phyloP scores from a whole-genome alignment of 2,888 invertebrate genomes.

The Amblyjoppa proteus region DNA sequence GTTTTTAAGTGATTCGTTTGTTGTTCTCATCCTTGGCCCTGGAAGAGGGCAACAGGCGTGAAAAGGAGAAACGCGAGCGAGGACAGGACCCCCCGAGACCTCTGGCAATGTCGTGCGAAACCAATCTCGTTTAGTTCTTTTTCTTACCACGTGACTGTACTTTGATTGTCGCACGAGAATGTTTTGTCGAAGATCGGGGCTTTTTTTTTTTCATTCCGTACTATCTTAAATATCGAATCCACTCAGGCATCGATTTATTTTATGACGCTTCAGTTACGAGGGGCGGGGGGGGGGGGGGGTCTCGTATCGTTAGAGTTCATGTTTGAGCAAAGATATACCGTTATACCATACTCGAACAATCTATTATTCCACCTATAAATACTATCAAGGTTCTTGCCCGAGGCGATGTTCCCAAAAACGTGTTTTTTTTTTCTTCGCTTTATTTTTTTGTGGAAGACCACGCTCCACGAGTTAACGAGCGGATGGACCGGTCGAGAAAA shows the following conservation, averaged over 20 bases:
- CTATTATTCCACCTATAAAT: conserved; percentile 68
- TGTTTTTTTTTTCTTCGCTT: conserved; percentile 65
- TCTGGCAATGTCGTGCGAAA: conserved; percentile 41
- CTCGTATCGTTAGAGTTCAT: conserved; percentile 5
- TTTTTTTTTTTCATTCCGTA: neutral
- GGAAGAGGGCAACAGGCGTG: conserved; percentile 46
- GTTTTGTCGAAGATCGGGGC: neutral
- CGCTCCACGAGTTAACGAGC: neutral
- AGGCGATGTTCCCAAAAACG: conserved; percentile 68
- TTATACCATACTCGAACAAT: conserved; percentile 19
- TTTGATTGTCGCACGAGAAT: neutral
- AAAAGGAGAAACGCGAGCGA: conserved; percentile 47
- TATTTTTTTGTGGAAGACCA: neutral
- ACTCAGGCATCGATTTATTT: conserved; percentile 12
- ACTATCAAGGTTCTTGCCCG: conserved; percentile 58
- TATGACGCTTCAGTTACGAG: neutral
- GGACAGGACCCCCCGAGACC: conserved; percentile 30
- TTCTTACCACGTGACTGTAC: neutral
- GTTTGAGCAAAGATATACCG: conserved; percentile 26
- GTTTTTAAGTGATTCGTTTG: conserved; percentile 34
- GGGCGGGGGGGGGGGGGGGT: neutral
- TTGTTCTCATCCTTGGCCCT: conserved; percentile 51
- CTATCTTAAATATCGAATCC: conserved; percentile 19
- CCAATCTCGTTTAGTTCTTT: neutral
- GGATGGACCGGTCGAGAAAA: neutral